These are phyloP conservation scores for Habropoda laboriosa DNA, from an alignment of 1,140 invertebrate genomes.

Conservation along the genomic window DNA sequence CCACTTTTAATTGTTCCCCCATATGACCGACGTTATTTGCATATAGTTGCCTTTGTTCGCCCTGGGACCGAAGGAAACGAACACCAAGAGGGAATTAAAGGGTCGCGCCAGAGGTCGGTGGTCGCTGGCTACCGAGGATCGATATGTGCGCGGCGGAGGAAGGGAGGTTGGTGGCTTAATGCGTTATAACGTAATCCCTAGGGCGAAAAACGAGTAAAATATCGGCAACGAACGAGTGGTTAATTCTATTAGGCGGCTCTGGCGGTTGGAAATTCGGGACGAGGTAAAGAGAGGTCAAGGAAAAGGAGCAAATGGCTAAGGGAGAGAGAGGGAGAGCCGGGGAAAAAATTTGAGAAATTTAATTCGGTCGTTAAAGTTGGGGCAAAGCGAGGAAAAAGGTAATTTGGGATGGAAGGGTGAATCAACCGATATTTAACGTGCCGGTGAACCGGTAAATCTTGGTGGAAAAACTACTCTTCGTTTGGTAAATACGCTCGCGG, in stretches of 20 bases:
- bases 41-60: background rate
- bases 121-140: background rate
- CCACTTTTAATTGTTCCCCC: conserved; percentile 8
- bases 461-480: background rate
- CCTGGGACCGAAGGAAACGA: background rate
- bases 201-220: background rate
- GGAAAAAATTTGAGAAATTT: background rate
- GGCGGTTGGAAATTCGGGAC: too few species aligned
- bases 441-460: background rate
- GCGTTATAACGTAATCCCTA: background rate
- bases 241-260: background rate
- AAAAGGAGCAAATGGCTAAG: background rate
- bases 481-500: too few species aligned
- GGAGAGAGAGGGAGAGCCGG: too few species aligned
- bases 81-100: background rate
- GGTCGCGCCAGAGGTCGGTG: background rate
- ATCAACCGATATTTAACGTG: background rate
- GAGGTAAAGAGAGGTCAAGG: too few species aligned
- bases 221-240: background rate
- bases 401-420: background rate
- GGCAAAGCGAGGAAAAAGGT: conserved; percentile 8
- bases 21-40: conserved; percentile 7
- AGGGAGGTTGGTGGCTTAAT: background rate
- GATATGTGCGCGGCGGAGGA: background rate
- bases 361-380: background rate